Percentiles rank a stretch among this genome's conserved stretches.
Conservation (phyloP, 2,888 invertebrate species). For the Perdita meconis region DNA sequence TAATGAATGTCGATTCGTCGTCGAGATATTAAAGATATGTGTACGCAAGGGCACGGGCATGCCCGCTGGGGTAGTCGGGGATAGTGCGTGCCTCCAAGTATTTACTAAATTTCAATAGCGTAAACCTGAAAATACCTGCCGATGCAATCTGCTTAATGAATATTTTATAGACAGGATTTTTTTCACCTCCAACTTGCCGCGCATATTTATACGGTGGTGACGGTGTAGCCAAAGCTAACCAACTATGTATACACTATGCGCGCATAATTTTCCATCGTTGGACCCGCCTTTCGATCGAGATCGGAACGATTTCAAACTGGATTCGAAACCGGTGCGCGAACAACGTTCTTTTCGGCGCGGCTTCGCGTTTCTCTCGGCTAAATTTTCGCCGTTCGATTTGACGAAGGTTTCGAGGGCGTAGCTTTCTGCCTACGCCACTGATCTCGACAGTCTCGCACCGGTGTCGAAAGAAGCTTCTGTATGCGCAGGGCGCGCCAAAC, state of each 20-base stretch:
- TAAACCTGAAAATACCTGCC: slow-evolving; percentile 21
- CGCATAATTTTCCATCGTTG: too few relatives aligned
- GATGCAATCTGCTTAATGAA: slow-evolving; percentile 50
- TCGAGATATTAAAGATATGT: slow-evolving; percentile 73
- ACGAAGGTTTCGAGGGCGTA: neutral
- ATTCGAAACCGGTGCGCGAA: too few relatives aligned
- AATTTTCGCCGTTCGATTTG: neutral
- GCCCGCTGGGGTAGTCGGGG: slow-evolving; percentile 14
- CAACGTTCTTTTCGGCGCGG: too few relatives aligned
- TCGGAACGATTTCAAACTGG: too few relatives aligned
- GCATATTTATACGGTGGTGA: slow-evolving; percentile 25
- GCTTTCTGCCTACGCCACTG: slow-evolving; percentile 52
- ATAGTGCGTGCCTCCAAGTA: slow-evolving; percentile 25
- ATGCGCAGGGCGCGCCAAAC: slow-evolving; percentile 61
- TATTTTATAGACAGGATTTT: slow-evolving; percentile 38
- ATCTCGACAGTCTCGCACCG: slow-evolving; percentile 14
- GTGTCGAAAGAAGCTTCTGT: slow-evolving; percentile 60
- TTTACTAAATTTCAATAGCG: slow-evolving; percentile 59
- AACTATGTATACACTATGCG: too few relatives aligned
- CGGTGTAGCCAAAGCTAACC: neutral
- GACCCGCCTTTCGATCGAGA: too few relatives aligned
- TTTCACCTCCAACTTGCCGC: neutral
- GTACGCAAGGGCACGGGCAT: slow-evolving; percentile 38
- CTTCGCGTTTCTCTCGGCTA: neutral
- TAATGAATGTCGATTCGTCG: slow-evolving; percentile 77